Evolutionary conservation across 2,113 vertebrate genomes (phyloP).

Genomic region (Sus scrofa): DNA sequence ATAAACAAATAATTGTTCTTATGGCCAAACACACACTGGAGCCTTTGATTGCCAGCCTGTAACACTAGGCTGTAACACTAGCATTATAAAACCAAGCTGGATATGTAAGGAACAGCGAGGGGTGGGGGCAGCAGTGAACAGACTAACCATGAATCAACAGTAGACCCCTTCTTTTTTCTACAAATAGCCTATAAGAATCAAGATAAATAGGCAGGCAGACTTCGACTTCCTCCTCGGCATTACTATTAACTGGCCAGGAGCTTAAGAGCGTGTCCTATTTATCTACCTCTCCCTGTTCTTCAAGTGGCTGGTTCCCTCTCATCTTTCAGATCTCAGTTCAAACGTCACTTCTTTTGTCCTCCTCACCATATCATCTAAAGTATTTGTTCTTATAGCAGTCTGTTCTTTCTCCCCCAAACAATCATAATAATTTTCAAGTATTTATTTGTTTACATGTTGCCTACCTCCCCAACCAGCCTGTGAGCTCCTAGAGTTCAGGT

Average conservation of each 20-base stretch:
- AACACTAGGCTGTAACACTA: conserved; percentile 48
- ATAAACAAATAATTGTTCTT: conserved; percentile 80
- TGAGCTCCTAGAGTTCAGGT: neutral
- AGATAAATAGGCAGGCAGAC: conserved; percentile 67
- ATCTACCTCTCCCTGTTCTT: neutral
- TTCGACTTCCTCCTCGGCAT: conserved; percentile 52
- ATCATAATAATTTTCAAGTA: neutral
- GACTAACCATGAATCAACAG: conserved; percentile 66
- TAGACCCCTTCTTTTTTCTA: conserved; percentile 71
- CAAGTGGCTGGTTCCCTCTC: neutral
- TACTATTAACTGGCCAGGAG: neutral
- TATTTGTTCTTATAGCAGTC: neutral
- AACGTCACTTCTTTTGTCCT: neutral
- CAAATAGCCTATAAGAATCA: conserved; percentile 69
- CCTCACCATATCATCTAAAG: neutral
- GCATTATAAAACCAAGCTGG: conserved; percentile 73
- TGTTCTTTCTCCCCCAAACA: conserved; percentile 29
- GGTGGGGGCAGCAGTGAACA: conserved; percentile 42
- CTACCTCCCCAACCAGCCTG: neutral
- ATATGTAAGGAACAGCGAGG: conserved; percentile 57
- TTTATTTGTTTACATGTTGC: neutral
- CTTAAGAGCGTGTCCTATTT: neutral
- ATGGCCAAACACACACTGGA: conserved; percentile 68
- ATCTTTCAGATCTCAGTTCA: conserved; percentile 44
- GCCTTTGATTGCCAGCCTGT: conserved; percentile 75